Percentiles rank a stretch among this genome's conserved stretches.
These are phyloP conservation scores for Siderastrea siderea DNA, from an alignment of 92 coral and sea anemone species.

Conservation along the genomic window DNA sequence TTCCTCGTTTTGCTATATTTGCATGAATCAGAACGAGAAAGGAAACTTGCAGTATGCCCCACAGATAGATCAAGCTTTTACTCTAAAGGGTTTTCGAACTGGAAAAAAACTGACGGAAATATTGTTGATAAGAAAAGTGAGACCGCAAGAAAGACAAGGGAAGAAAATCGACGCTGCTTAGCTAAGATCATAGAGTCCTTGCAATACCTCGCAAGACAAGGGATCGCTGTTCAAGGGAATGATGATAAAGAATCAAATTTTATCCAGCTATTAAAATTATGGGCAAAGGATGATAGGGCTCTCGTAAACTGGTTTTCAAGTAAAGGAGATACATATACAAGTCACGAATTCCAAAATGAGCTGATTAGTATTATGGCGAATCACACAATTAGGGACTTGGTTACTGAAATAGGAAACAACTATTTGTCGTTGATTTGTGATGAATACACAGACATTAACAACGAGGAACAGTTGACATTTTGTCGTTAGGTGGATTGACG, in stretches of 20 bases:
- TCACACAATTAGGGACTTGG: conserved; percentile 32
- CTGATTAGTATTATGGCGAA: conserved; percentile 30
- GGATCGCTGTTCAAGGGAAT: conserved; percentile 57
- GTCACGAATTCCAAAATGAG: conserved; percentile 30
- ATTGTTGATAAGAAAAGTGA: conserved; percentile 55
- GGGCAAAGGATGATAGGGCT: conserved; percentile 26
- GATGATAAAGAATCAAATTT: conserved; percentile 48
- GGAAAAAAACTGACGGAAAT: conserved; percentile 57
- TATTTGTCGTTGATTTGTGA: neutral
- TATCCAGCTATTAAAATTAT: conserved; percentile 45
- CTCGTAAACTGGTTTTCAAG: conserved; percentile 10
- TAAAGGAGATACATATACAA: conserved; percentile 3
- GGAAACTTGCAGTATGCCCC: conserved; percentile 52
- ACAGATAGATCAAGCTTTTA: conserved; percentile 55
- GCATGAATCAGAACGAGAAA: conserved; percentile 37
- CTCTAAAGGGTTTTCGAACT: conserved; percentile 58
- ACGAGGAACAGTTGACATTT: conserved; percentile 58
- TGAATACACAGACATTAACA: neutral
- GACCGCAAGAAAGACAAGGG: conserved; percentile 47
- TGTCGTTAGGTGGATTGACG: conserved; percentile 62
- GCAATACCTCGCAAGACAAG: conserved; percentile 62
- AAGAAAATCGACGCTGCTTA: conserved; percentile 55
- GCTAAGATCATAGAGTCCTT: conserved; percentile 57
- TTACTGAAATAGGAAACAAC: neutral
- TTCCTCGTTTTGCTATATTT: conserved; percentile 35